Base-by-base conservation (phyloP, 2,797 vertebrate species). In the Leptoclinus maculatus region DNA sequence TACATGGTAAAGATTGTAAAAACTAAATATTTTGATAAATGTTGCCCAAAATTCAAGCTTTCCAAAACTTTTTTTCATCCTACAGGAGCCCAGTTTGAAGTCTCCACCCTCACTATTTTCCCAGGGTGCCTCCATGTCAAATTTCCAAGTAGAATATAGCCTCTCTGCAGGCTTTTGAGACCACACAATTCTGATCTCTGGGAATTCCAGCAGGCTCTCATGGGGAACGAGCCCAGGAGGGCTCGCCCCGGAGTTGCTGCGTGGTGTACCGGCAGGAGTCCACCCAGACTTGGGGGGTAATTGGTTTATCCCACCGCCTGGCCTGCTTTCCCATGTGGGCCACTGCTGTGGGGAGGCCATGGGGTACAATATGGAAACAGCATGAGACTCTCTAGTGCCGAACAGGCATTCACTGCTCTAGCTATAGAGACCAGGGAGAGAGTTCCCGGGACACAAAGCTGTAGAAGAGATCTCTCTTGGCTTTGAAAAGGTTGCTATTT, bases 321-420 rank as follows among this genome's bases (percentile, higher is more conserved):
- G 87, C 66, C 89, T 57, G 92, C 89, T 87, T 96, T 95, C 95
- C 94, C 95, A 95, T 94, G 94, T 93, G 92, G 94, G 91, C 92
- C 91, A 94, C 94, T 94, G 95, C 94, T 95, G 95, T 51, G 94
- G 83, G 75, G 92, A 93, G 92, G 92, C 93, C 88, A 82, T 65
- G 75, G 88, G 87, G 88, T 89, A 95, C 91, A 95, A 95, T 94
- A 91, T 93, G 83, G 88, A 91, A 93, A 92, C 94, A 95, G 95
- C 94, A 49, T 92, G 95, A 94, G 41, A 77, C 92, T 88, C 91
- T 86, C 80, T 77, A 84, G 80, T 58, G 76, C 71, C 53, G 85
- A 87, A 64, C 70, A 69, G 75, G 87, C 92, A 90, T 93, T 94
- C 90, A 93, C 68, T 10, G 36, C 68, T 51, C 6, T 16, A 4